Conservation (phyloP, 2,113 vertebrate species). For the Cottus gobio region DNA sequence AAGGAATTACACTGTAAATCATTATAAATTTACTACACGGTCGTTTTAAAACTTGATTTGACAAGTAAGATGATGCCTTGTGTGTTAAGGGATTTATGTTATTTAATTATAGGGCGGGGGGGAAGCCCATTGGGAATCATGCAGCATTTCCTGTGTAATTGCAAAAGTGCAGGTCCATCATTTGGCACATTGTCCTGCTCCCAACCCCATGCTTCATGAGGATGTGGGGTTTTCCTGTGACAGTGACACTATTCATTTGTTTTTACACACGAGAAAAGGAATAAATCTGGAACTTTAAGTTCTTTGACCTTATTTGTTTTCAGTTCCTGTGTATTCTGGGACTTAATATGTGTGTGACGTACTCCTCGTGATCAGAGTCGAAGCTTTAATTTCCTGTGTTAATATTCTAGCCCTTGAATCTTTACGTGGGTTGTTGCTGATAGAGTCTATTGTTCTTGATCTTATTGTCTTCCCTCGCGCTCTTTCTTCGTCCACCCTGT, state of each 20-base stretch:
- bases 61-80: neutral
- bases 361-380: neutral
- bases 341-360: neutral
- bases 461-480: neutral
- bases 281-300: constrained; percentile 1
- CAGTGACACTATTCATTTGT: constrained; percentile 16
- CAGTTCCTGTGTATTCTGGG: constrained; percentile 1
- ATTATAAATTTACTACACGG: neutral
- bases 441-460: neutral
- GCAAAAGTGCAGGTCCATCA: constrained; percentile 31
- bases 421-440: constrained; percentile 6
- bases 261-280: constrained; percentile 3
- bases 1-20: neutral
- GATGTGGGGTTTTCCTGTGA: constrained; percentile 29
- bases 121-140: constrained; percentile 5
- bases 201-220: neutral
- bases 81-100: neutral
- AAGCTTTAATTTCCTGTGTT: constrained; percentile 40
- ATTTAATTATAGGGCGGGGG: neutral
- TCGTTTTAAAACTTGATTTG: neutral
- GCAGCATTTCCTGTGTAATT: constrained; percentile 8
- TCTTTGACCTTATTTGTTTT: neutral
- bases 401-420: neutral
- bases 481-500: neutral
- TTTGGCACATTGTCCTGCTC: constrained; percentile 22